Evolutionary conservation across 2,888 invertebrate species (phyloP).

Genomic region (Dolomedes plantarius): DNA sequence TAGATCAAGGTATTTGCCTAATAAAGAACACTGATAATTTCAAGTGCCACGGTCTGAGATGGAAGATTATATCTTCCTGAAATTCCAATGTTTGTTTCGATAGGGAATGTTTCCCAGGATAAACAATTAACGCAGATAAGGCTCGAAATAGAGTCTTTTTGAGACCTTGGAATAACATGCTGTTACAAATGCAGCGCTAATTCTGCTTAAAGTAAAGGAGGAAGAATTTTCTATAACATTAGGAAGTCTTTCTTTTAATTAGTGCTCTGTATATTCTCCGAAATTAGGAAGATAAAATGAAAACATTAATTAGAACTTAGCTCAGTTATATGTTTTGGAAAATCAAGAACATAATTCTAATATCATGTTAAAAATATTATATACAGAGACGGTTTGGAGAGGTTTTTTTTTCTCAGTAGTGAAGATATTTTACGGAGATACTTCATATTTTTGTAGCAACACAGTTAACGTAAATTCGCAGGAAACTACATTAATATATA

Average conservation of each 20-base stretch:
- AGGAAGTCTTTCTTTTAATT: not conserved
- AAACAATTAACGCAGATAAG: conserved; percentile 51
- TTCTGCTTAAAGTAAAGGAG: not conserved
- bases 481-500: too few relatives aligned
- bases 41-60: conserved; percentile 37
- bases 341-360: too few relatives aligned
- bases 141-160: conserved; percentile 31
- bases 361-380: too few relatives aligned
- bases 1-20: conserved; percentile 60
- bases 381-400: too few relatives aligned
- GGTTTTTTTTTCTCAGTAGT: too few relatives aligned
- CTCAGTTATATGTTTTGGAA: too few relatives aligned
- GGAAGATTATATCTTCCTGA: conserved; percentile 4
- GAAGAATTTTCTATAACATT: not conserved
- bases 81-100: conserved; percentile 55
- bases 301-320: not conserved
- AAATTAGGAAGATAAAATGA: not conserved
- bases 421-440: too few relatives aligned
- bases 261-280: not conserved
- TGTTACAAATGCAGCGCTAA: conserved; percentile 34
- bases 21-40: conserved; percentile 43
- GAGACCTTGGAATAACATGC: conserved; percentile 45
- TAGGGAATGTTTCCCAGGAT: conserved; percentile 63
- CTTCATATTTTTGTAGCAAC: too few relatives aligned
- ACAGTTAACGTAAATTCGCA: too few relatives aligned